Conservation (phyloP, 2,888 invertebrate species). For the Drosophila affinis region DNA sequence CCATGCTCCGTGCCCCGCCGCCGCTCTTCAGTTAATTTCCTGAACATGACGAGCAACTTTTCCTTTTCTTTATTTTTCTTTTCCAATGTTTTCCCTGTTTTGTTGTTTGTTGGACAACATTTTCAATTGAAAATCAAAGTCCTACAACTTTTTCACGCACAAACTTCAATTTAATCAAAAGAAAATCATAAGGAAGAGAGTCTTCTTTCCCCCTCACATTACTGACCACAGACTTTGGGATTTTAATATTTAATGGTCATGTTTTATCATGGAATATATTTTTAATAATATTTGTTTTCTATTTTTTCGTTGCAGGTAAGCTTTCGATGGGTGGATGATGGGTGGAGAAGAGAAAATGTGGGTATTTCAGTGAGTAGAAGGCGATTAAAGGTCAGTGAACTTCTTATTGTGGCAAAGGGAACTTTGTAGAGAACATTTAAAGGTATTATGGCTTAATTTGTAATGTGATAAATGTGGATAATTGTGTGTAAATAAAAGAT, state of each 20-base stretch:
- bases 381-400: not conserved
- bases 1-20: not conserved
- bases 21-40: slow-evolving; percentile 44
- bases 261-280: slow-evolving; percentile 9
- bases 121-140: slow-evolving; percentile 35
- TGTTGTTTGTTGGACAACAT: slow-evolving; percentile 11
- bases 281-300: slow-evolving; percentile 23
- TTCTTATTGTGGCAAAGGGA: too few species aligned
- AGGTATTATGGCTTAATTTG: too few species aligned
- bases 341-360: not conserved
- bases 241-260: slow-evolving; percentile 37
- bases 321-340: not conserved
- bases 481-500: too few species aligned
- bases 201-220: not conserved
- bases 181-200: slow-evolving; percentile 1
- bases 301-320: slow-evolving; percentile 57
- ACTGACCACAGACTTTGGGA: slow-evolving; percentile 19
- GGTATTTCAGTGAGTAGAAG: not conserved
- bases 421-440: not conserved
- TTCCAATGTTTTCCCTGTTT: slow-evolving; percentile 6
- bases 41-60: slow-evolving; percentile 43
- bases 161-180: slow-evolving; percentile 18
- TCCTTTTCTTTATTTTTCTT: slow-evolving; percentile 21
- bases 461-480: too few species aligned
- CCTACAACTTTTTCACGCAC: slow-evolving; percentile 1